Evolutionary conservation across 1,140 invertebrate species (phyloP), one percentile per base, ranked within the genome.

Genomic region (Andricus grossulariae): DNA sequence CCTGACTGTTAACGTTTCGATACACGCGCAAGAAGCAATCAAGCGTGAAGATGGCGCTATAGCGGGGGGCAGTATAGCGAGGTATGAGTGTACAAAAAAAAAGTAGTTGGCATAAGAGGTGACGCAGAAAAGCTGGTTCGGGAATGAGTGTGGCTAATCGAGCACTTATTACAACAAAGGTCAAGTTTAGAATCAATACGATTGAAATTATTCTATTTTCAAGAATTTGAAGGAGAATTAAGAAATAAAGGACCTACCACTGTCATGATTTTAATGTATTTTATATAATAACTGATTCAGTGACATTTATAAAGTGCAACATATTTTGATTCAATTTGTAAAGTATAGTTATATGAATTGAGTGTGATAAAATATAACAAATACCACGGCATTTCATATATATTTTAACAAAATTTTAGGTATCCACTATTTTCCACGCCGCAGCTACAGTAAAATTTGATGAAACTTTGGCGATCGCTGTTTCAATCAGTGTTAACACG

Each of bases 401-500:
- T n/a, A n/a, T n/a, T n/a, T n/a, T n/a, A n/a, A n/a, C n/a, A n/a
- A n/a, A n/a, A 8, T 52, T 52, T 74, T 45, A 90, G 90, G 91
- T 93, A 3, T 90, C 93, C 7, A 90, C 94, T n/a, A 92, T 95
- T 0, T 94, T 94, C 86, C 94, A 95, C 84, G 92, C 92, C 54
- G 94, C 94, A 3, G 94, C 94, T 0, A 95, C 94, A 0, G 93
- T 95, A 0, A 89, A 93, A 32, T 95, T 95, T 77, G 93, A 96
- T 81, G 94, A 95, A 82, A 90, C 93, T 12, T 83, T 96, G 12
- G 92, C 92, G 72, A 89, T 92, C 0, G 94, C 94, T 2, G 90
- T 95, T 0, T 87, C 91, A 18, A 94, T 95, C 73, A 96, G 96
- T 86, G 93, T 95, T 0, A 85, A 93, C n/a, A 94, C 93, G 1